Evolutionary conservation across 1,140 invertebrate genomes (phyloP).

Genomic region (Pogonognathellus flavescens): DNA sequence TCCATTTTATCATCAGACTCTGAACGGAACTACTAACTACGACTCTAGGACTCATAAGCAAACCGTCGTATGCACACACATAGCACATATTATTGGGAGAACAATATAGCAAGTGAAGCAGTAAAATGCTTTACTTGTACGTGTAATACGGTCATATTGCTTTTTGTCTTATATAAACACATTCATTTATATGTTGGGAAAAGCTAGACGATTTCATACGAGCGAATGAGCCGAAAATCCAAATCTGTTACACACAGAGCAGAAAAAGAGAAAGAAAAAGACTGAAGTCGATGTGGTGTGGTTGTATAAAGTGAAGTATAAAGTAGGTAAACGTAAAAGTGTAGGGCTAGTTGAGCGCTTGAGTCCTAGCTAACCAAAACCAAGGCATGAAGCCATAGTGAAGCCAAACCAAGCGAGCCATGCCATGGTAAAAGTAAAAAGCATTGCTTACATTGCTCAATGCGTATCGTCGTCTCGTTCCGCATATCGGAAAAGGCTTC

Average conservation of each 20-base stretch:
- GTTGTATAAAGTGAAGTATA: constrained; percentile 12
- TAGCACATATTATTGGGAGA: too few species aligned
- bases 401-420: neutral
- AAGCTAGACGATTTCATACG: neutral
- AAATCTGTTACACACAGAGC: constrained; percentile 2
- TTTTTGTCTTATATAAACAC: too few species aligned
- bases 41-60: neutral
- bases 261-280: constrained; percentile 7
- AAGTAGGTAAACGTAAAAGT: constrained; percentile 5
- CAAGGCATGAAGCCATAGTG: constrained; percentile 7
- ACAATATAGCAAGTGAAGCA: too few species aligned
- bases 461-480: constrained; percentile 45
- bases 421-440: constrained; percentile 47
- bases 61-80: neutral
- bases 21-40: neutral
- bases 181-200: too few species aligned
- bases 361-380: neutral
- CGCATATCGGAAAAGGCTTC: constrained; percentile 45
- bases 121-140: too few species aligned
- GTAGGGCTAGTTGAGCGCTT: neutral
- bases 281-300: neutral
- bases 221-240: constrained; percentile 28
- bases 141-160: too few species aligned
- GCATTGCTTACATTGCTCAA: constrained; percentile 15
- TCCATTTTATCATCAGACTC: constrained; percentile 34